Conservation (phyloP, 2,888 invertebrate species). For the Sphaeridia pumilis region DNA sequence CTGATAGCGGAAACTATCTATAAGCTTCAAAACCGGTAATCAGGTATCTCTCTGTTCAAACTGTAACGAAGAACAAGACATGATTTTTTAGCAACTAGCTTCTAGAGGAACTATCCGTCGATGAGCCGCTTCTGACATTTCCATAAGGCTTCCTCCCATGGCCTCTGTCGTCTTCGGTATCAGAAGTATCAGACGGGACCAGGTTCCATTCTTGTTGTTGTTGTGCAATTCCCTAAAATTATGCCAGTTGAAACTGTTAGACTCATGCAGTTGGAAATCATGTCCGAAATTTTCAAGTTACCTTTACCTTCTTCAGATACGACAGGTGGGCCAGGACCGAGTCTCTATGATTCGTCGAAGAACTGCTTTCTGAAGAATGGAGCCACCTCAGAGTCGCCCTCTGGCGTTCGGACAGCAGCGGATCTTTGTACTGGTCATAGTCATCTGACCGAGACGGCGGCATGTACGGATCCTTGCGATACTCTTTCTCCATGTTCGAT, state of each 20-base stretch:
- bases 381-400: slow-evolving; percentile 24
- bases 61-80: no score
- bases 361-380: slow-evolving; percentile 13
- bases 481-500: slow-evolving; percentile 6
- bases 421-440: slow-evolving; percentile 22
- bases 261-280: not conserved
- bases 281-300: no score
- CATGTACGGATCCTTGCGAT: no score
- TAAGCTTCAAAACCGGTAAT: no score
- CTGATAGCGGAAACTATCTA: no score
- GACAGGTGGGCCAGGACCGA: slow-evolving; percentile 26
- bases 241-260: not conserved
- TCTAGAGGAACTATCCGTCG: no score
- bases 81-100: no score
- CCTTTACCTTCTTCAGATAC: slow-evolving; percentile 28
- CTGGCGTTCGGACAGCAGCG: slow-evolving; percentile 18
- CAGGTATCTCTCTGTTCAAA: no score
- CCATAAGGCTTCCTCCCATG: no score
- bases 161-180: slow-evolving; percentile 15
- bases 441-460: no score
- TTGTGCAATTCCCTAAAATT: slow-evolving; percentile 23
- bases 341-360: slow-evolving; percentile 19
- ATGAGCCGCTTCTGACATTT: no score
- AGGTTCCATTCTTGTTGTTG: slow-evolving; percentile 27
- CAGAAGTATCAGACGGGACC: slow-evolving; percentile 15